Conservation (phyloP, 2,888 invertebrate species). For the Athrips mouffetella region DNA sequence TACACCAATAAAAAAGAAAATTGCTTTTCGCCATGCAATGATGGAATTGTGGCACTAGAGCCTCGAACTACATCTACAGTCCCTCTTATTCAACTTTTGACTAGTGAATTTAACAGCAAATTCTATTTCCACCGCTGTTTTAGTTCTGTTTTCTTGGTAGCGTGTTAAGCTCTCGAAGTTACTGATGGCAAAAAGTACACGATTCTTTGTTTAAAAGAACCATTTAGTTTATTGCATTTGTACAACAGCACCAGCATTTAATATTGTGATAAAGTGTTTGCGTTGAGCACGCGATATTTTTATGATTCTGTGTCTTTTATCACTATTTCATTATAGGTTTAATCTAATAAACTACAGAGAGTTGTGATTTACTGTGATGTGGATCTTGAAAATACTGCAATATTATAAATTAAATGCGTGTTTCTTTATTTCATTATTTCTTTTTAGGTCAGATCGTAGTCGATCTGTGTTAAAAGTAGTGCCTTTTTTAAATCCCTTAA, state of each 20-base stretch:
- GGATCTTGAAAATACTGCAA: too few species aligned
- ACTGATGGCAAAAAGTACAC: background rate
- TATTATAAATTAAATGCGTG: too few species aligned
- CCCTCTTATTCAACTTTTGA: too few species aligned
- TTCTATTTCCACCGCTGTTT: background rate
- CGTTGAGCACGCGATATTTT: conserved; percentile 58
- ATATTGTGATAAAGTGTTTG: conserved; percentile 65
- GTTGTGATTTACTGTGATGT: too few species aligned
- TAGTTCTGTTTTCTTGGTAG: background rate
- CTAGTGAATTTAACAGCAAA: too few species aligned
- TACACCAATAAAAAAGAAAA: conserved; percentile 17
- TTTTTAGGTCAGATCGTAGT: too few species aligned
- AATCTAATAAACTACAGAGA: too few species aligned
- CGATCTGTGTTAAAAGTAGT: too few species aligned
- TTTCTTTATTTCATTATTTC: too few species aligned
- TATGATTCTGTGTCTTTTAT: conserved; percentile 34
- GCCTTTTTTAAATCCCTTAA: too few species aligned
- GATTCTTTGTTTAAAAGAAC: background rate
- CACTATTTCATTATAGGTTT: too few species aligned
- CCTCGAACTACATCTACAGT: conserved; percentile 32
- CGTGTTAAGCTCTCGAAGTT: background rate
- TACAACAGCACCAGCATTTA: conserved; percentile 55
- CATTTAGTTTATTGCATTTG: conserved; percentile 26
- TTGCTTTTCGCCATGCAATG: conserved; percentile 37
- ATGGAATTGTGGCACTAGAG: conserved; percentile 29